Base-by-base conservation (phyloP, 2,888 invertebrate genomes). In the Xanthia togata region DNA sequence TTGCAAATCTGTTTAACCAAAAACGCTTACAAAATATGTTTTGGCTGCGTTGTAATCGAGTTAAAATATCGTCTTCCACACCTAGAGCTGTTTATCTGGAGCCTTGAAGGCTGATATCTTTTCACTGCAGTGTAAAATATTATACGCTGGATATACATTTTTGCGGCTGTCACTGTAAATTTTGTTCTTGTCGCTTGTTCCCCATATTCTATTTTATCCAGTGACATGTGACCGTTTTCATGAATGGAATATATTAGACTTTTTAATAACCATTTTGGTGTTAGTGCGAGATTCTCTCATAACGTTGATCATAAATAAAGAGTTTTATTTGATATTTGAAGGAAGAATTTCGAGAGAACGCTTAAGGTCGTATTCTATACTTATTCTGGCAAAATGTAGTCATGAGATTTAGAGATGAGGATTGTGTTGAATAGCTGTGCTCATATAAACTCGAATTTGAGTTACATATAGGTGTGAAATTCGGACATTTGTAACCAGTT, bases 61-160 rank as follows among this genome's bases (percentile, higher is more conserved):
- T 82, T 81, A 79, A 81, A 87, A 87, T 80, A 87, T 85, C 79
- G 76, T 79, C 80, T 77, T 70, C 62, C 53, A 55, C 78, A 79
- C 75, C 73, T 85, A 84, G 70, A 82, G 85, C 62, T 79, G 82
- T 81, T 84, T 87, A 84, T 86, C 83, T 84, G 67, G 70, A 74
- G 77, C 76, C 79, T 62, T 83, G 69, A 79, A 84, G 79, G 83
- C 83, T 84, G 82, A 72, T 78, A 75, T 78, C 80, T 83, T 78
- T 82, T 84, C 79, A 85, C 83, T 87, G 85, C 85, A 87, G 84
- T 81, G 80, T 88, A 85, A 90, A 89, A 91, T 89, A 89, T 89
- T 89, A 85, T 86, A 83, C 81, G 82, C 70, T 76, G 81, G 76
- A 26, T 81, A 85, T 79, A 84, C 62, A 83, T 86, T 88, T 86